Evolutionary conservation across 2,113 vertebrate genomes (phyloP).

Genomic region (Platycercus adscitus): DNA sequence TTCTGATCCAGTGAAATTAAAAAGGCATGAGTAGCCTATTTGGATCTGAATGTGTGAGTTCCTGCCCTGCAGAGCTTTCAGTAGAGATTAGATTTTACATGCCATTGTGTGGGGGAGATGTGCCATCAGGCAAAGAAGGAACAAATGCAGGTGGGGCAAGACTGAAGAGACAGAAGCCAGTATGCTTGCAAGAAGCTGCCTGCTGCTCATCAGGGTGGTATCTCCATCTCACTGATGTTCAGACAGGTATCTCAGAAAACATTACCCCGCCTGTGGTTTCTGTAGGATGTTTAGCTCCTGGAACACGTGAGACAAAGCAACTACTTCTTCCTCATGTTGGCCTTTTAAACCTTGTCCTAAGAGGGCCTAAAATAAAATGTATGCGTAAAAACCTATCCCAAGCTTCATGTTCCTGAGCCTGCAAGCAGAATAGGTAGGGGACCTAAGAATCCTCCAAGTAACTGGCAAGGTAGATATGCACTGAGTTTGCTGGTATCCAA

Average conservation of each 20-base stretch:
- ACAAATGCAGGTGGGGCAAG: conserved; percentile 48
- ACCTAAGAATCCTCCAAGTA: not conserved
- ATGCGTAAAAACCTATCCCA: not conserved
- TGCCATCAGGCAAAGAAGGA: conserved; percentile 52
- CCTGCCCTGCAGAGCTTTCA: conserved; percentile 60
- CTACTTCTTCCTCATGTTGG: not conserved
- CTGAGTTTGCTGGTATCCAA: not conserved
- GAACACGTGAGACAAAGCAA: not conserved
- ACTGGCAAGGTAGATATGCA: not conserved
- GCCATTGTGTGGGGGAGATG: conserved; percentile 54
- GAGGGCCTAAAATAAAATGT: not conserved
- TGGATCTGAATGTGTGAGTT: conserved; percentile 54
- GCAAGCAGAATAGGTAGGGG: too few species aligned
- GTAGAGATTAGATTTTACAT: conserved; percentile 62
- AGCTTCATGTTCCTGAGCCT: not conserved
- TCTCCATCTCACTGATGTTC: not conserved
- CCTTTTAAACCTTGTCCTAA: not conserved
- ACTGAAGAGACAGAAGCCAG: not conserved
- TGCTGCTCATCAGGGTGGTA: conserved; percentile 18
- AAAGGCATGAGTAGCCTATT: conserved; percentile 61
- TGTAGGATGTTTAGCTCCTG: not conserved
- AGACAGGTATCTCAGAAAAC: not conserved
- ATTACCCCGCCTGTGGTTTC: not conserved
- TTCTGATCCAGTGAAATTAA: conserved; percentile 61
- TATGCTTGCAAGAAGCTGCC: conserved; percentile 15